phyloP scores from a whole-genome alignment of 2,888 invertebrate species.

The Hermaeophaga mercurialis region DNA sequence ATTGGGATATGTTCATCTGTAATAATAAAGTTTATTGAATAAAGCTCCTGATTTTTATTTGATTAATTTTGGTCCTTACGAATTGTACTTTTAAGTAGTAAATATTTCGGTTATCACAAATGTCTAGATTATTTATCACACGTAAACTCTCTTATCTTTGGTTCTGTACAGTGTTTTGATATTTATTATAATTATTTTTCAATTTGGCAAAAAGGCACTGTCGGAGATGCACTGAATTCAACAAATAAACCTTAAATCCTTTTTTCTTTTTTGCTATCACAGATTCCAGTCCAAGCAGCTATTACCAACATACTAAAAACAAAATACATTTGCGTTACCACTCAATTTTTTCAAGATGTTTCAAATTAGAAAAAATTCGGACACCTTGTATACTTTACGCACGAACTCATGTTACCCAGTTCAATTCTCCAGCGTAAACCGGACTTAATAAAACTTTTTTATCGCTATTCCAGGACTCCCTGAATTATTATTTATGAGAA shows the following conservation, averaged over 20 bases:
- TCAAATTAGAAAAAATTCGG: neutral
- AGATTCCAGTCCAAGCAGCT: constrained; percentile 32
- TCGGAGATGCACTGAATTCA: constrained; percentile 32
- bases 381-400: constrained; percentile 3
- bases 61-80: constrained; percentile 37
- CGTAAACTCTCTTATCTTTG: constrained; percentile 35
- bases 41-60: constrained; percentile 34
- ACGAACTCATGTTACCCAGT: constrained; percentile 9
- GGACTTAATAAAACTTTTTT: constrained; percentile 6
- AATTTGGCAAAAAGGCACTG: constrained; percentile 33
- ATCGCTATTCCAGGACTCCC: constrained; percentile 1
- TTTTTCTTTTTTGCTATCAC: constrained; percentile 36
- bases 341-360: neutral
- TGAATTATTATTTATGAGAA: constrained; percentile 18
- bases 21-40: constrained; percentile 28
- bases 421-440: neutral
- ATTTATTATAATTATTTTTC: neutral
- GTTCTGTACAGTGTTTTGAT: constrained; percentile 30
- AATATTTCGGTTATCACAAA: constrained; percentile 35
- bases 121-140: constrained; percentile 25
- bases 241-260: constrained; percentile 30
- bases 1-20: constrained; percentile 23
- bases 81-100: constrained; percentile 38
- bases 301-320: constrained; percentile 22
- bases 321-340: constrained; percentile 16